A percentile compares a stretch with the other conserved stretches of the same genome.
These are phyloP conservation scores for Listronotus oregonensis DNA, from an alignment of 1,140 invertebrate genomes.

Conservation along the genomic window DNA sequence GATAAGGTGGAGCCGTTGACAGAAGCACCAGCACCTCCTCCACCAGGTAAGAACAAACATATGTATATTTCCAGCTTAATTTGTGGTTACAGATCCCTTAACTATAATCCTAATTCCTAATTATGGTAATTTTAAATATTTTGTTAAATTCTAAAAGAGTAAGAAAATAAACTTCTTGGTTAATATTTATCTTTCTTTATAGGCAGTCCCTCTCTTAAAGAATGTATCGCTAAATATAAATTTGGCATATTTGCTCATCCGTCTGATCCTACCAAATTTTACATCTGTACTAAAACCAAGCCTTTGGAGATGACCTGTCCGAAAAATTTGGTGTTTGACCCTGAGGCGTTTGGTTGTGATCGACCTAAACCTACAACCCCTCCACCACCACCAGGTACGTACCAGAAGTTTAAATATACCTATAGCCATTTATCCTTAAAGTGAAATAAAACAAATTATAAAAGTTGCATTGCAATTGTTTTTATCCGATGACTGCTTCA, in stretches of 20 bases:
- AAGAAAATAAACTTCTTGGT: too few relatives aligned
- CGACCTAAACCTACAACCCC: constrained; percentile 23
- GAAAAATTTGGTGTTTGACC: constrained; percentile 32
- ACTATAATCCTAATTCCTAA: too few relatives aligned
- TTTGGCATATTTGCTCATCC: constrained; percentile 33
- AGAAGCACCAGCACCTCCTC: constrained; percentile 12
- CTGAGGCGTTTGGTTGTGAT: constrained; percentile 16
- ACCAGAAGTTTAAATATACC: too few relatives aligned
- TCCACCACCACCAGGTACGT: constrained; percentile 27
- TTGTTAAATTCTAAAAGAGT: too few relatives aligned
- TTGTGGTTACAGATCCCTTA: too few relatives aligned
- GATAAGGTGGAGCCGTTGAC: constrained; percentile 25
- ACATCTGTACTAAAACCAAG: constrained; percentile 26
- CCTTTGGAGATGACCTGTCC: constrained; percentile 24
- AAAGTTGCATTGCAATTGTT: too few relatives aligned
- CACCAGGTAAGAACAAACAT: constrained; percentile 5
- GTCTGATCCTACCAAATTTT: constrained; percentile 30
- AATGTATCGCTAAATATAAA: constrained; percentile 25
- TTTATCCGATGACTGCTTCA: too few relatives aligned
- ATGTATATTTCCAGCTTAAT: too few relatives aligned
- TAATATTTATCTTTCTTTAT: too few relatives aligned
- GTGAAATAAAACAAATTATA: too few relatives aligned
- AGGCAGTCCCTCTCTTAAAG: constrained; percentile 10
- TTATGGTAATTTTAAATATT: too few relatives aligned
- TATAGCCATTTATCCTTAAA: too few relatives aligned